Percentiles rank a stretch among this genome's conserved stretches.
Evolutionary conservation across 2,888 invertebrate genomes (phyloP).

Genomic region (Deilephila elpenor): DNA sequence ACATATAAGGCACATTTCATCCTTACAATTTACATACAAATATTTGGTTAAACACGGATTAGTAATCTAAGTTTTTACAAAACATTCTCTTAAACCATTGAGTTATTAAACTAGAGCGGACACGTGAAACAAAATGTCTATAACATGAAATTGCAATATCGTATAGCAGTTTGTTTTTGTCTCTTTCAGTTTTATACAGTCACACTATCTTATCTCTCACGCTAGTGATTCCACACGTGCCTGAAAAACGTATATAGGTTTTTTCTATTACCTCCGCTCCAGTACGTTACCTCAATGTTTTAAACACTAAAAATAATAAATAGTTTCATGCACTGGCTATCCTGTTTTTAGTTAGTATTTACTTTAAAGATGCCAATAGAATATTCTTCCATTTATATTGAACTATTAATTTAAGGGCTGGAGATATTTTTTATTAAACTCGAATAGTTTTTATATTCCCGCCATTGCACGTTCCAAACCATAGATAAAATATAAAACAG

Average conservation of each 20-base stretch:
- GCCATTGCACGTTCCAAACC: not conserved
- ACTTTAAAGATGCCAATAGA: not conserved
- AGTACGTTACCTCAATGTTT: too few relatives aligned
- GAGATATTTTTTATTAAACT: not conserved
- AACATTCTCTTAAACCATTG: slow-evolving; percentile 28
- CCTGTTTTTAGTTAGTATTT: not conserved
- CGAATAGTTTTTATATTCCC: not conserved
- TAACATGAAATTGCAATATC: too few relatives aligned
- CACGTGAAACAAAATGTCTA: too few relatives aligned
- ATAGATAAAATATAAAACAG: slow-evolving; percentile 7
- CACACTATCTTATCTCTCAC: too few relatives aligned
- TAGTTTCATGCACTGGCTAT: too few relatives aligned
- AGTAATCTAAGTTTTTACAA: slow-evolving; percentile 41
- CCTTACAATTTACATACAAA: slow-evolving; percentile 52
- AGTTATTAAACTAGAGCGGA: too few relatives aligned
- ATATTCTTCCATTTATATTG: not conserved
- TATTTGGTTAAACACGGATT: slow-evolving; percentile 49
- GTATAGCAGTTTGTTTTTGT: too few relatives aligned
- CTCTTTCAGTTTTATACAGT: too few relatives aligned
- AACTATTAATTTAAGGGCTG: not conserved
- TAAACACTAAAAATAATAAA: too few relatives aligned
- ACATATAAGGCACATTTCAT: slow-evolving; percentile 69
- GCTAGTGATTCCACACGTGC: too few relatives aligned
- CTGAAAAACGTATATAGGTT: too few relatives aligned
- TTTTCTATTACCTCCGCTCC: too few relatives aligned